Evolutionary conservation across 2,113 vertebrate species (phyloP).

Genomic region (Pao palembangensis): DNA sequence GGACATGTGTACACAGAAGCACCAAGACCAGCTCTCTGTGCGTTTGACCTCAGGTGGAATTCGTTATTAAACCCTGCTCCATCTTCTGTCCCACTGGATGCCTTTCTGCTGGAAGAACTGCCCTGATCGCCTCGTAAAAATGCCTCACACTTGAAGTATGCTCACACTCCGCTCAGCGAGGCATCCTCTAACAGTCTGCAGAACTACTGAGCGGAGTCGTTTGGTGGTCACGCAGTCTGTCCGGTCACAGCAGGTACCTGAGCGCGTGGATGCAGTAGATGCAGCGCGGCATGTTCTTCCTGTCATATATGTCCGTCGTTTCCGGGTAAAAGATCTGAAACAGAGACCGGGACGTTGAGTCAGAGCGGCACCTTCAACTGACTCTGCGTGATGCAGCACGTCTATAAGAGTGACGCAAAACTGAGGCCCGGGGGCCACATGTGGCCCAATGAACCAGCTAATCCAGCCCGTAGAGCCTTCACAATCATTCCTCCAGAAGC

Average conservation of each 20-base stretch:
- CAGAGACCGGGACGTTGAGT: slow-evolving; percentile 17
- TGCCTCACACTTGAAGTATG: slow-evolving; percentile 1
- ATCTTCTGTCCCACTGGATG: slow-evolving; percentile 2
- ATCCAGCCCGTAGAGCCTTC: too few species aligned
- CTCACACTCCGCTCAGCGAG: background rate
- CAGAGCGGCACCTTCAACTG: slow-evolving; percentile 1
- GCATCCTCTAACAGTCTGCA: too few species aligned
- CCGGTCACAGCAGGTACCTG: slow-evolving; percentile 74
- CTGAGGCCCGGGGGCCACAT: too few species aligned
- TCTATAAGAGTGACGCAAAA: slow-evolving; percentile 5
- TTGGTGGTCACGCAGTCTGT: background rate
- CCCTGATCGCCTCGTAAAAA: slow-evolving; percentile 31
- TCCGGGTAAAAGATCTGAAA: slow-evolving; percentile 97
- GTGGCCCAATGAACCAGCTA: too few species aligned
- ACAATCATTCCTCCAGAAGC: too few species aligned
- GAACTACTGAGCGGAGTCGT: too few species aligned
- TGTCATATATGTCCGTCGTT: slow-evolving; percentile 97
- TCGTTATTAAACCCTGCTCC: too few species aligned
- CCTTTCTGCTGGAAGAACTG: slow-evolving; percentile 15
- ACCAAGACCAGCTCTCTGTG: too few species aligned
- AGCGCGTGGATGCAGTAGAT: slow-evolving; percentile 98
- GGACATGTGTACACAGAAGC: too few species aligned
- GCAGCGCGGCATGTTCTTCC: slow-evolving; percentile 98
- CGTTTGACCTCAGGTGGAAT: too few species aligned
- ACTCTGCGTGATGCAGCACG: slow-evolving; percentile 27